Evolutionary conservation across 2,113 vertebrate genomes (phyloP), one percentile per base, ranked within the genome.

Genomic region (Formicarius rufipectus): DNA sequence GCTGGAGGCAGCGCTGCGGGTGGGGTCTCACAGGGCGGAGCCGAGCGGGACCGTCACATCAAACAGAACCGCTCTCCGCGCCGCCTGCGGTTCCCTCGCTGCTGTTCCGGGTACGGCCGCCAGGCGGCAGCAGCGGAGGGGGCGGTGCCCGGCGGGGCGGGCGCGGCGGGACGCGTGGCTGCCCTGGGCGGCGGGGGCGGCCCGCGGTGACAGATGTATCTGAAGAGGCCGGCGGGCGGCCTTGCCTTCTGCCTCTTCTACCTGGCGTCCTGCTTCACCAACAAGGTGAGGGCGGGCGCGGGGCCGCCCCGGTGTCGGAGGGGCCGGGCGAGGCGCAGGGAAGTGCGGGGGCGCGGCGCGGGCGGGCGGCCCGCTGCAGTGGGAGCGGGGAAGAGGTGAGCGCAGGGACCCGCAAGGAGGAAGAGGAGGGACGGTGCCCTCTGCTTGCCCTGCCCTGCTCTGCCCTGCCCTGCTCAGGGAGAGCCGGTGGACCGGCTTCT

Each of bases 241-340:
- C 84, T 98, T 75, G 88, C 93, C 76, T 98, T 98, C 75, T 98
- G 98, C 75, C 93, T 95, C 50, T 97, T 98, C 93, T 98, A 97
- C 88, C 69, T 98, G 96, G 96, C 97, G 55, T 97, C 96, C 64
- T 97, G 96, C 91, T 97, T 98, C 71, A 98, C 96, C 84, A 98
- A 98, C 96, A 98, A 98, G 98, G 98, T 98, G 97, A 97, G 96
- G n/a, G 74, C 8, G 58, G 82, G 49, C n/a, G 37, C 23, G 35
- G 47, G 23, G 35, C 23, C 47, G 16, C 24, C n/a, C 21, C 40
- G 1, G 5, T 2, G 39, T 20, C 79, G 53, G 31, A 13, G n/a
- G 53, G 69, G 64, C 50, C 56, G 35, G 69, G 73, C 21, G 52
- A 35, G 64, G 74, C 12, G 25, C 17, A 14, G 3, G 63, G 52